A percentile compares a stretch with the other conserved stretches of the same genome.
phyloP scores from a whole-genome alignment of 1,140 invertebrate species.

The Platorchestia sp. region DNA sequence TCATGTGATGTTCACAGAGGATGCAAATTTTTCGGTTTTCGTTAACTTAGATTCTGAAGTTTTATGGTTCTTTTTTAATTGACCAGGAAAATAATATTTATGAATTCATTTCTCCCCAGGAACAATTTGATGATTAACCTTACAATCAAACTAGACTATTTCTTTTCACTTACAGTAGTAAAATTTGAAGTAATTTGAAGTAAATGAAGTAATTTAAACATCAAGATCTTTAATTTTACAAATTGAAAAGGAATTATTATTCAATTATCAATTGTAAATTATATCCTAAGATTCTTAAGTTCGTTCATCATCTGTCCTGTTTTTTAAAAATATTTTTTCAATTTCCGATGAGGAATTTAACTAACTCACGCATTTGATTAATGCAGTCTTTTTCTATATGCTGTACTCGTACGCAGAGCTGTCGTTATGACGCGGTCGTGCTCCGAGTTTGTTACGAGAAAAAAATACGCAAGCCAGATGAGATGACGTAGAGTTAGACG shows the following conservation, averaged over 20 bases:
- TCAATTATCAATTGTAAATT: background rate
- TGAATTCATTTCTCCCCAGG: background rate
- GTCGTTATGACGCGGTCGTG: background rate
- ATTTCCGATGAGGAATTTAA: background rate
- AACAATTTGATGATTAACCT: background rate
- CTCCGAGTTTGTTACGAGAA: background rate
- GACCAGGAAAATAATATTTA: background rate
- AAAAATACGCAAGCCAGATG: too few relatives aligned
- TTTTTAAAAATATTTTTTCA: background rate
- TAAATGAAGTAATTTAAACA: too few relatives aligned
- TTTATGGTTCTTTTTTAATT: background rate
- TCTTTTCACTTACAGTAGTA: background rate
- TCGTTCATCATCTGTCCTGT: background rate
- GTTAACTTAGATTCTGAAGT: background rate
- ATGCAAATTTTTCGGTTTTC: background rate
- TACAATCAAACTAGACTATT: background rate
- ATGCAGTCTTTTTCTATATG: too few relatives aligned
- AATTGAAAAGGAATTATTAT: background rate
- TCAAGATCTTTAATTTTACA: too few relatives aligned
- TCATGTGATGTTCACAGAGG: too few relatives aligned
- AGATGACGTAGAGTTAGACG: background rate
- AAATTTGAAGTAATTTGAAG: background rate
- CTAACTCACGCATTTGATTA: background rate
- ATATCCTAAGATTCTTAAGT: background rate
- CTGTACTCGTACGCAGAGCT: background rate